Base-by-base conservation (phyloP, 2,888 invertebrate genomes). In the Bombylius major region DNA sequence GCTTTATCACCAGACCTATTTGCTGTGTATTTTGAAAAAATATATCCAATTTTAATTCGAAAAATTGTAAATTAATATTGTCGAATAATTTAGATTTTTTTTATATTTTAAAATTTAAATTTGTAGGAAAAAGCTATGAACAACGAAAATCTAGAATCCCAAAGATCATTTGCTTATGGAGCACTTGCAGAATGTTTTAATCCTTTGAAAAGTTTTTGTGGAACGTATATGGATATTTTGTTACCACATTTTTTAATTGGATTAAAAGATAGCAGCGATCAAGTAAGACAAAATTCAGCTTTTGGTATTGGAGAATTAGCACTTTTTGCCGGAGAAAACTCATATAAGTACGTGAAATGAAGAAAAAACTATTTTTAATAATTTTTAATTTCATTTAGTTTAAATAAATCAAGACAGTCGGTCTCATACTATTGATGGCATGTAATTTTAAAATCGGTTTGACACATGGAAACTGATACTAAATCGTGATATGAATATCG, bases 221-320 rank as follows among this genome's bases (percentile, higher is more conserved):
- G 73, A 32, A 75, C 77, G 23, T 86, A 83, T 66, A 78, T 82
- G 9, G 76, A 78, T 32, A 76, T 79, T 47, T 69, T 89, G 53
- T 76, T 84, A 60, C 82, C 84, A 4, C 67, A 83, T 11, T 81
- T 87, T 67, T 72, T 84, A 56, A 76, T 71, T 53, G 79, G 81
- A 51, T 73, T 81, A 3, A 75, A 76, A 54, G 87, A 88, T 70
- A 67, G 77, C 0, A 81, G 81, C 62, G 80, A 82, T 51, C 86
- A 86, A 69, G 84, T 87, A 1, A 77, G 89, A 54, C 87, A 87
- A 66, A 89, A 89, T 72, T 78, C 86, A 1, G 82, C 85, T 50
- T 89, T 79, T 69, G 88, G 85, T 23, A 73, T 89, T 51, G 89
- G 89, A 5, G 86, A 89, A 67, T 76, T 89, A 65, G 81, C 82